phyloP scores from a whole-genome alignment of 2,113 vertebrate species.

The Hippocampus comes region DNA sequence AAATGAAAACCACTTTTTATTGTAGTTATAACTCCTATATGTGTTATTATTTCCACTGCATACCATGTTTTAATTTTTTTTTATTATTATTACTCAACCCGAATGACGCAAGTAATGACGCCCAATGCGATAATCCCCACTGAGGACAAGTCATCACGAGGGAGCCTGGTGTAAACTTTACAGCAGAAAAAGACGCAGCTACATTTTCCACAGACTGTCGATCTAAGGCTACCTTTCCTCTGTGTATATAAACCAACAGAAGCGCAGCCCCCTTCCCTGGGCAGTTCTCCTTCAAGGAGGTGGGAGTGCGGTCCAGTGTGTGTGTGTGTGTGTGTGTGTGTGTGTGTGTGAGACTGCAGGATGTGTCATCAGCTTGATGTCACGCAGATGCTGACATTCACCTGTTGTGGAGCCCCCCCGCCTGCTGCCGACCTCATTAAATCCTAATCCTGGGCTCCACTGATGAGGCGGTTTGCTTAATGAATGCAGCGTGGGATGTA shows the following conservation, averaged over 20 bases:
- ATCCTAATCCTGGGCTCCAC: background rate
- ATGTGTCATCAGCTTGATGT: conserved; percentile 32
- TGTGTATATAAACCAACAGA: conserved; percentile 1
- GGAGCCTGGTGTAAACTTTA: conserved; percentile 27
- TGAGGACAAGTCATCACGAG: conserved; percentile 15
- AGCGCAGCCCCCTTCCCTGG: background rate
- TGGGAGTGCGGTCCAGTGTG: conserved; percentile 3
- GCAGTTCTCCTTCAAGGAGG: background rate
- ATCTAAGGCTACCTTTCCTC: background rate
- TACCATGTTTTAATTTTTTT: background rate
- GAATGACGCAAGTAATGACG: conserved; percentile 26
- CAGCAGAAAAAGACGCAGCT: conserved; percentile 6
- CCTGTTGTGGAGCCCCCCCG: conserved; percentile 9
- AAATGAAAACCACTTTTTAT: background rate
- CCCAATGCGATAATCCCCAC: background rate
- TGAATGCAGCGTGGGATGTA: background rate
- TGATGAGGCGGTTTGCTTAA: conserved; percentile 18
- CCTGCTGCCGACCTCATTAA: conserved; percentile 16
- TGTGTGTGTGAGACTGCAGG: conserved; percentile 37
- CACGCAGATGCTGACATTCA: conserved; percentile 40
- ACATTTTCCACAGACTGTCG: conserved; percentile 57
- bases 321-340: conserved; percentile 5
- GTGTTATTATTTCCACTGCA: background rate
- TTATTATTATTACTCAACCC: background rate
- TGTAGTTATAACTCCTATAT: too few relatives aligned